Evolutionary conservation across 64 coral and sea anemone species (phyloP).

Genomic region (Montipora capricornis): DNA sequence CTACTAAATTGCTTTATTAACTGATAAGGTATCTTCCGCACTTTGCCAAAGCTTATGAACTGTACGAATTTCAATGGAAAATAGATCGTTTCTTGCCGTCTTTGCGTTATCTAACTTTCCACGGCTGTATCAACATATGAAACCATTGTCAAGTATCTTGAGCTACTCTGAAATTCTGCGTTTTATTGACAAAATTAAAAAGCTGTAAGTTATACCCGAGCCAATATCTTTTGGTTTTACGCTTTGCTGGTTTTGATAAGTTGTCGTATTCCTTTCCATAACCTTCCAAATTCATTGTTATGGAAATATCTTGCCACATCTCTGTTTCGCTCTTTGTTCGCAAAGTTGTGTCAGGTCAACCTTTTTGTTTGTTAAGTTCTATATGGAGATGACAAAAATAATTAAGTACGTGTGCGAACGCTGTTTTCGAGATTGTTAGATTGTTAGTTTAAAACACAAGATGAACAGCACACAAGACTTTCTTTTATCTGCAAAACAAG

Average conservation of each 20-base stretch:
- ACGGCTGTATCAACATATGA: background rate
- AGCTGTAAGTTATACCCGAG: constrained; percentile 10
- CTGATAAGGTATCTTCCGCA: constrained; percentile 28
- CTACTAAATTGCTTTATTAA: constrained; percentile 43
- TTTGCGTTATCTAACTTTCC: background rate
- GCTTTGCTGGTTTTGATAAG: constrained; percentile 15
- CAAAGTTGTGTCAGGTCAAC: constrained; percentile 4
- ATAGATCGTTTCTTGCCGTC: background rate
- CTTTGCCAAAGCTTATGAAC: background rate
- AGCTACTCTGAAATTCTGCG: no score
- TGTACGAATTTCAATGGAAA: background rate
- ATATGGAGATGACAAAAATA: constrained; percentile 9
- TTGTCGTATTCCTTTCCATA: background rate
- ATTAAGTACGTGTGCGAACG: background rate
- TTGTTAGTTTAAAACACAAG: background rate
- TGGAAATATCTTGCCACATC: constrained; percentile 18
- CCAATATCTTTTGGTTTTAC: constrained; percentile 27
- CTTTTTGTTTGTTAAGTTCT: constrained; percentile 31
- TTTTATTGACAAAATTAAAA: no score
- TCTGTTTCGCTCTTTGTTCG: constrained; percentile 20
- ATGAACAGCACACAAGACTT: background rate
- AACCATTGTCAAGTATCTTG: background rate
- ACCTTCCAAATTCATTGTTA: constrained; percentile 6
- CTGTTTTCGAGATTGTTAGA: constrained; percentile 30
- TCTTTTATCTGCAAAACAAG: background rate